A percentile compares a stretch with the other conserved stretches of the same genome.
These are phyloP conservation scores for Lepisosteus oculatus DNA, from an alignment of 2,113 vertebrate genomes.

Conservation along the genomic window DNA sequence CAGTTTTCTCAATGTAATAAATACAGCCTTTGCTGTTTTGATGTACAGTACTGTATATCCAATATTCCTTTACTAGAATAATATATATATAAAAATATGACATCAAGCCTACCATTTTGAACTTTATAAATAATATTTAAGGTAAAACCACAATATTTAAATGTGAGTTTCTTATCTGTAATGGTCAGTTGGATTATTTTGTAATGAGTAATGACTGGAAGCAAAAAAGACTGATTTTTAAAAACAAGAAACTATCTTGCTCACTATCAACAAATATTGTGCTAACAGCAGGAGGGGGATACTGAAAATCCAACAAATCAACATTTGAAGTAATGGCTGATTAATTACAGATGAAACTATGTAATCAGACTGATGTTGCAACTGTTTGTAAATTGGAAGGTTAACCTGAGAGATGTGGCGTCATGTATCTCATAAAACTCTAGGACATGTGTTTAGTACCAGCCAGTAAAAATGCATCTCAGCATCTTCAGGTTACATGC, in stretches of 20 bases:
- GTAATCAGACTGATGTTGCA: slow-evolving; percentile 36
- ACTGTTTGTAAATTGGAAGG: slow-evolving; percentile 29
- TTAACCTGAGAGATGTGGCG: slow-evolving; percentile 51
- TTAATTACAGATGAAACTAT: slow-evolving; percentile 62
- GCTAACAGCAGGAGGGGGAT: slow-evolving; percentile 39
- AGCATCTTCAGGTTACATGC: slow-evolving; percentile 29
- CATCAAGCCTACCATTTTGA: too few species aligned
- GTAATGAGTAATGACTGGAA: too few species aligned
- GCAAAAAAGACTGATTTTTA: too few species aligned
- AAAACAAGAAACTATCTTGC: neutral
- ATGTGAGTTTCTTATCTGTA: too few species aligned
- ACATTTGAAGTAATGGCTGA: slow-evolving; percentile 52
- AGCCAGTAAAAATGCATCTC: slow-evolving; percentile 35
- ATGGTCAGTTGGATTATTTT: too few species aligned
- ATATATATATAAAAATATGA: too few species aligned
- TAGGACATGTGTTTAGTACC: slow-evolving; percentile 39
- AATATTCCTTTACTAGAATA: too few species aligned
- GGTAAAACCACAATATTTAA: too few species aligned
- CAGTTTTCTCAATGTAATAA: too few species aligned
- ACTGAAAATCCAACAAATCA: slow-evolving; percentile 46
- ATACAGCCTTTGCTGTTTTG: too few species aligned
- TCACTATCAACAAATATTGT: slow-evolving; percentile 54
- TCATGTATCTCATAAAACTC: slow-evolving; percentile 53
- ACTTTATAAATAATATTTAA: too few species aligned
- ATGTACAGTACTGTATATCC: too few species aligned